These are phyloP conservation scores for Odontamblyopus rebecca DNA, from an alignment of 2,797 vertebrate genomes.

Conservation along the genomic window DNA sequence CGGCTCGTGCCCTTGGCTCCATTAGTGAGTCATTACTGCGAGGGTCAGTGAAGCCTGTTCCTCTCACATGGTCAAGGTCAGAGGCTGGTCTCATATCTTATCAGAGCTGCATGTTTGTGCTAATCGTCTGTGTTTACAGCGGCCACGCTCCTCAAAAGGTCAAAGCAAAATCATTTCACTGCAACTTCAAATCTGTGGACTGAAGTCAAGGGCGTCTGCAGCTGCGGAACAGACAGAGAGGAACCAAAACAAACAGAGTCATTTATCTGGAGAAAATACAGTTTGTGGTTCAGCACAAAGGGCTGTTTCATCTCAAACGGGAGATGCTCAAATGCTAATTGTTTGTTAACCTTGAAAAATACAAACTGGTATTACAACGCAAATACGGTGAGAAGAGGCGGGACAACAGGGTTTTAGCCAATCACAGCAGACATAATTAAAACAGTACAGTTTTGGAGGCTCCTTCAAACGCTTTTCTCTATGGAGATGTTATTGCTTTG, in stretches of 20 bases:
- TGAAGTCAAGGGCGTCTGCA: background rate
- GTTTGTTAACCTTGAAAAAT: too few species aligned
- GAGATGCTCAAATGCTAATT: too few species aligned
- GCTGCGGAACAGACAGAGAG: too few species aligned
- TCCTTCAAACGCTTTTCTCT: too few species aligned
- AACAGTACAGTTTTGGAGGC: too few species aligned
- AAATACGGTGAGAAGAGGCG: too few species aligned
- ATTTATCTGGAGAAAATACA: background rate
- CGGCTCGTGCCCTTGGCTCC: background rate
- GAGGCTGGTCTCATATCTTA: slow-evolving; percentile 31
- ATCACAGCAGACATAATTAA: too few species aligned
- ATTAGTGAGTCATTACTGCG: background rate
- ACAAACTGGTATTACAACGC: too few species aligned
- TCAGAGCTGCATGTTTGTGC: slow-evolving; percentile 38
- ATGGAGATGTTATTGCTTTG: too few species aligned
- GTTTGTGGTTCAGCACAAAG: background rate
- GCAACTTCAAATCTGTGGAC: slow-evolving; percentile 5
- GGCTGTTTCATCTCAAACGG: background rate
- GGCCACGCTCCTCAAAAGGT: slow-evolving; percentile 36
- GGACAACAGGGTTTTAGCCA: too few species aligned
- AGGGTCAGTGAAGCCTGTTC: slow-evolving; percentile 19
- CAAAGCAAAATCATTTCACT: slow-evolving; percentile 22
- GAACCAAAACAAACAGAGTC: background rate
- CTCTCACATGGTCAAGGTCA: slow-evolving; percentile 33
- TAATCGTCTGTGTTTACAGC: slow-evolving; percentile 41